Conservation (phyloP, 1,140 invertebrate species). For the Neodiprion fabricii region DNA sequence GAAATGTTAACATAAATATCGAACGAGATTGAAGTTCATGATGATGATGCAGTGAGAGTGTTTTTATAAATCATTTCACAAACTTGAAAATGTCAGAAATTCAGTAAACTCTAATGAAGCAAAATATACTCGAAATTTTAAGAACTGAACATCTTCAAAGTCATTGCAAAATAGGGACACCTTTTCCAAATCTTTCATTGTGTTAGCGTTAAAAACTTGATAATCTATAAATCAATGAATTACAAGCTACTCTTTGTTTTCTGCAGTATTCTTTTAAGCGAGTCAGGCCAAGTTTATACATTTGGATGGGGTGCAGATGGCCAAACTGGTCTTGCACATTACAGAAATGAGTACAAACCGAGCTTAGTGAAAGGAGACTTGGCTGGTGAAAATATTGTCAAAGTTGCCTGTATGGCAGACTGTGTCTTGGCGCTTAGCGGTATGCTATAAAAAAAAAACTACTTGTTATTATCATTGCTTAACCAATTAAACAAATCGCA, state of each 20-base stretch:
- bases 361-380: slow-evolving; percentile 81
- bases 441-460: slow-evolving; percentile 48
- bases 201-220: too few species aligned
- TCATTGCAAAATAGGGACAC: too few species aligned
- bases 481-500: not conserved
- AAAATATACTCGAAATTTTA: too few species aligned
- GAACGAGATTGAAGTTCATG: too few species aligned
- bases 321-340: slow-evolving; percentile 87
- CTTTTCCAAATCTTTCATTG: too few species aligned
- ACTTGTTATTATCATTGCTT: slow-evolving; percentile 8
- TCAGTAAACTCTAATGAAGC: too few species aligned
- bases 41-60: too few species aligned
- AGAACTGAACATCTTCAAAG: too few species aligned
- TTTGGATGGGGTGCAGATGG: slow-evolving; percentile 96
- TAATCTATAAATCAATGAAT: too few species aligned
- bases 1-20: too few species aligned
- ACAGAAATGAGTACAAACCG: slow-evolving; percentile 66
- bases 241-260: slow-evolving; percentile 18
- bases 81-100: too few species aligned
- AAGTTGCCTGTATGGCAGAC: slow-evolving; percentile 82
- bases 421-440: slow-evolving; percentile 90
- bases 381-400: slow-evolving; percentile 79
- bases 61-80: too few species aligned
- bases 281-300: slow-evolving; percentile 81
- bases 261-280: slow-evolving; percentile 81